Conservation (phyloP, 2,888 invertebrate genomes). For the Frankliniella fusca region DNA sequence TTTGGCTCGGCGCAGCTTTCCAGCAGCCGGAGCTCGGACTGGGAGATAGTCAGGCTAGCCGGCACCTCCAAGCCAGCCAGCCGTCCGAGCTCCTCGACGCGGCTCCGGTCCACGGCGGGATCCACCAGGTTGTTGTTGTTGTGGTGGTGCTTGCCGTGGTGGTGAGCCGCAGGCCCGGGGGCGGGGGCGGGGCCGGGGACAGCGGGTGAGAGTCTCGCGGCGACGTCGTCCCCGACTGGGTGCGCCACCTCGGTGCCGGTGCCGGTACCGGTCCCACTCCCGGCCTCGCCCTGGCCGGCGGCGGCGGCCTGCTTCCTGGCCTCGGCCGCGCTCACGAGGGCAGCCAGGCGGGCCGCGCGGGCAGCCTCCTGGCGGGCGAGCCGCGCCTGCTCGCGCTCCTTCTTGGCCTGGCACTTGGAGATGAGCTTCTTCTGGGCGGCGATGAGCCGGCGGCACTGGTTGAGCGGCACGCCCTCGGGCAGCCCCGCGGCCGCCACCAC, state of each 20-base stretch:
- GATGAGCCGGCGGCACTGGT: slow-evolving; percentile 18
- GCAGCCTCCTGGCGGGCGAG: slow-evolving; percentile 11
- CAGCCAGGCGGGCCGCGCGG: neutral
- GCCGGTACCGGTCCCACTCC: neutral
- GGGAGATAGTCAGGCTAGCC: slow-evolving; percentile 13
- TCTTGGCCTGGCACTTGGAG: neutral
- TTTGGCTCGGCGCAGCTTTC: slow-evolving; percentile 28
- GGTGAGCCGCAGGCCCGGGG: neutral
- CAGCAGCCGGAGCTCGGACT: slow-evolving; percentile 16
- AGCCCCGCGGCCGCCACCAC: slow-evolving; percentile 32
- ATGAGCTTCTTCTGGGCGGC: slow-evolving; percentile 16
- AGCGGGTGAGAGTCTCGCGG: neutral
- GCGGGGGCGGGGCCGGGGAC: neutral
- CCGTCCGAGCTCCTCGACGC: slow-evolving; percentile 1
- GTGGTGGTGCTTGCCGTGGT: neutral
- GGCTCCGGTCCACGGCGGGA: neutral
- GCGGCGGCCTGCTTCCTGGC: neutral
- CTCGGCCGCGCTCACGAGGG: slow-evolving; percentile 8
- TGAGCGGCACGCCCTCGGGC: slow-evolving; percentile 22
- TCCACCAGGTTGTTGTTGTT: neutral
- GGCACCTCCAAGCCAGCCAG: neutral
- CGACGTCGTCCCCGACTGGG: neutral
- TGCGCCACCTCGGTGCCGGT: neutral
- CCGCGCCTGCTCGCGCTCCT: slow-evolving; percentile 4
- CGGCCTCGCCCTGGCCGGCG: neutral